Evolutionary conservation across 37 sponge, comb jelly and placozoan species (phyloP), one percentile per base, ranked within the genome.

Genomic region (Sycon ciliatum): DNA sequence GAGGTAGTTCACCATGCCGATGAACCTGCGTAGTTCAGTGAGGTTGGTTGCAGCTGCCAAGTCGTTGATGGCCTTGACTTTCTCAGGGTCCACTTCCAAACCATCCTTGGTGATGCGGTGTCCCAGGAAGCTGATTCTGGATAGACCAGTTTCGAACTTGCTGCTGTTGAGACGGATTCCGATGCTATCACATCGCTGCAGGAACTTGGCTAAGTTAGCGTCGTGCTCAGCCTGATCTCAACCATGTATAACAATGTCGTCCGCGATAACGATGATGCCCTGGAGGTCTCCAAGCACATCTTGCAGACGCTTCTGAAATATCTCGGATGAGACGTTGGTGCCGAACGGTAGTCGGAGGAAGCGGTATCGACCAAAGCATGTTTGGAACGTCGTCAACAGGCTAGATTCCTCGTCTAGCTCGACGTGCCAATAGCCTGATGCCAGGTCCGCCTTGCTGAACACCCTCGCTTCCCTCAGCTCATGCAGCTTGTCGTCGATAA

Each of bases 381-480:
- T 81, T 32, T 78, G 67, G 74, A 86, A 86, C 40, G 81, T 85
- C 16, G 76, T 79, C 61, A 83, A 70, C 5, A 49, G 52, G 37
- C 53, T 53, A 26, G 72, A 67, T 39, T 33, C 52, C 29, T 69
- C 56, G 20, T 52, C 65, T 4, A 83, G 75, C 5, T 28, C 64
- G 1, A 84, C 49, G 28, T 79, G 76, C 84, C 79, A 84, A 57
- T 55, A 84, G 7, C 84, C 78, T 38, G 30, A 32, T 57, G 4
- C 4, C 29, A 57, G 74, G 20, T 83, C 84, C 18, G 78, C 32
- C 28, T 61, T 57, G 2, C 67, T 37, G 70, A 83, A 83, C 11
- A 78, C 71, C 32, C 37, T 78, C 20, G 72, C 71, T 11, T 60
- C 75, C 49, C 55, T 18, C 31, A 80, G 37, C n/a, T 68, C 52